phyloP scores from a whole-genome alignment of 2,113 vertebrate genomes.

The Melanerpes formicivorus region DNA sequence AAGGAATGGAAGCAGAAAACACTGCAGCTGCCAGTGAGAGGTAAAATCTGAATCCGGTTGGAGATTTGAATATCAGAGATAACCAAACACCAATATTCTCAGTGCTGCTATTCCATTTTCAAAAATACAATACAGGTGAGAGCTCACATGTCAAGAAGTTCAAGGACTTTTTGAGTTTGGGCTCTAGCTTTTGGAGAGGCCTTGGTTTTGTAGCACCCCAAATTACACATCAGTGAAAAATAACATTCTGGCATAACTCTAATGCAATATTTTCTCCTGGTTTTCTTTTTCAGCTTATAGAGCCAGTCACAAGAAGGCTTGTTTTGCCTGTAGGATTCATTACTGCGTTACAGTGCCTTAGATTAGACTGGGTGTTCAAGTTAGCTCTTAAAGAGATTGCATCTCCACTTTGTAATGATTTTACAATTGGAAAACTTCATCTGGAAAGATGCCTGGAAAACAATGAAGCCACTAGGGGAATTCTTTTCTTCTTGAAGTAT shows the following conservation, averaged over 20 bases:
- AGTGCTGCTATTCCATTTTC: not conserved
- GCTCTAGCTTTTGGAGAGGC: not conserved
- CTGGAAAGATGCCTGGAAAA: slow-evolving; percentile 13
- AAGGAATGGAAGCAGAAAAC: not conserved
- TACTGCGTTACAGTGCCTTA: not conserved
- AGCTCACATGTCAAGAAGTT: not conserved
- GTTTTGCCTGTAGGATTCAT: not conserved
- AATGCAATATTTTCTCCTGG: not conserved
- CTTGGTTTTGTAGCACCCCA: not conserved
- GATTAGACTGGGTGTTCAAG: not conserved
- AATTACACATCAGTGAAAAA: not conserved
- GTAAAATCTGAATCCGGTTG: not conserved
- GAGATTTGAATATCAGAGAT: not conserved
- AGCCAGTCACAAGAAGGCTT: not conserved
- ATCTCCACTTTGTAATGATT: slow-evolving; percentile 34
- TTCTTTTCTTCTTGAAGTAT: slow-evolving; percentile 21
- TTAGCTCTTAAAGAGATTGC: not conserved
- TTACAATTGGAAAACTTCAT: slow-evolving; percentile 31
- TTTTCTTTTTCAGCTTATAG: not conserved
- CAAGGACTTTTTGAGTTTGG: not conserved
- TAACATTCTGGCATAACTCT: not conserved
- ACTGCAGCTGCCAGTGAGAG: not conserved
- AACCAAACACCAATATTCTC: not conserved
- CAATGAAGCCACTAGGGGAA: not conserved
- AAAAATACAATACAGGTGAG: not conserved